Conservation (phyloP, 2,797 vertebrate genomes). For the Microtus californicus region DNA sequence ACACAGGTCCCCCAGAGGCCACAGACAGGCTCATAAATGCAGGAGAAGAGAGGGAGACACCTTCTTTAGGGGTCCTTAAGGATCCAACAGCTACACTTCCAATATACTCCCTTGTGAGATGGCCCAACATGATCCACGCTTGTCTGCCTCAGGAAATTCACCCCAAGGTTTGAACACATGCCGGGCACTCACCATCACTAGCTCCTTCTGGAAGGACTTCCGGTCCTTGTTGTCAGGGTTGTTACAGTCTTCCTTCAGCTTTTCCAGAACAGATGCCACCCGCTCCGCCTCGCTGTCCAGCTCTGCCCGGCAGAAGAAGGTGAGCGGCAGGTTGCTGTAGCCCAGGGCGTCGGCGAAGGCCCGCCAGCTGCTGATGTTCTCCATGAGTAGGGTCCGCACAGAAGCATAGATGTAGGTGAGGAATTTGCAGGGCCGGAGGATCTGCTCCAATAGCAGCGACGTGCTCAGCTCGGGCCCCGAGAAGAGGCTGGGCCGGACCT, state of each 20-base stretch:
- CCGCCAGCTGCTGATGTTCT: slow-evolving; percentile 96
- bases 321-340: slow-evolving; percentile 92
- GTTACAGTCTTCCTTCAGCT: slow-evolving; percentile 98
- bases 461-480: slow-evolving; percentile 95
- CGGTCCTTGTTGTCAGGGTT: slow-evolving; percentile 93
- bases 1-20: neutral
- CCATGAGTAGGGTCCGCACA: slow-evolving; percentile 96
- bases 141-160: fast-evolving
- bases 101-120: fast-evolving
- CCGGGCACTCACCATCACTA: slow-evolving; percentile 93
- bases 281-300: slow-evolving; percentile 95
- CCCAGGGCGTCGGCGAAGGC: slow-evolving; percentile 95
- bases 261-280: slow-evolving; percentile 97
- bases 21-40: neutral
- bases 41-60: fast-evolving
- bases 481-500: slow-evolving; percentile 93
- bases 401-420: slow-evolving; percentile 99
- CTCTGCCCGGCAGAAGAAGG: slow-evolving; percentile 95
- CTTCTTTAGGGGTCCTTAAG: fast-evolving
- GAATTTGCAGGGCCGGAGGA: slow-evolving; percentile 97
- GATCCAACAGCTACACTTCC: fast-evolving
- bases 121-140: fast-evolving
- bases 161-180: fast-evolving
- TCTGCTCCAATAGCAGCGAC: slow-evolving; percentile 94
- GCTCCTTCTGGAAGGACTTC: slow-evolving; percentile 98